Conservation (phyloP, 2,888 invertebrate genomes). For the Volucella zonaria region DNA sequence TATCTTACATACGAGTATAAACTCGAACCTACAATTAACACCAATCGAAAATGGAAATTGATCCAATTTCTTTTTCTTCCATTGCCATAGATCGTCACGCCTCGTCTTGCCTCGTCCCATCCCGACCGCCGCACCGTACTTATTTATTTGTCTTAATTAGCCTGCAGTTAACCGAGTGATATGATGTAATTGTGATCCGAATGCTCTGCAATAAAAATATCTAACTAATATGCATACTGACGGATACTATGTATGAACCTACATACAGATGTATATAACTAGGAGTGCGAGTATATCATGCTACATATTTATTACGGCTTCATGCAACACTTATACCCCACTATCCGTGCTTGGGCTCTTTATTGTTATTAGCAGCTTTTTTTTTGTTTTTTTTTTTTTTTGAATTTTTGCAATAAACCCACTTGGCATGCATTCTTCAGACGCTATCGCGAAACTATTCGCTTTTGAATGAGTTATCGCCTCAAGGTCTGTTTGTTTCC, state of each 20-base stretch:
- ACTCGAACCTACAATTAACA: slow-evolving; percentile 44
- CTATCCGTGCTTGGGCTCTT: too few species aligned
- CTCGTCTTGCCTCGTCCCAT: too few species aligned
- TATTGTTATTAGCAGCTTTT: too few species aligned
- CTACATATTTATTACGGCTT: too few species aligned
- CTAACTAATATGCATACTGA: slow-evolving; percentile 20
- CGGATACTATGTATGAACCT: too few species aligned
- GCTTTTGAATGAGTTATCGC: too few species aligned
- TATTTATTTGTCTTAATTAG: slow-evolving; percentile 42
- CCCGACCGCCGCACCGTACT: not conserved
- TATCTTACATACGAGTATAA: slow-evolving; percentile 3
- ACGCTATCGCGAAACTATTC: too few species aligned
- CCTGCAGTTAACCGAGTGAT: slow-evolving; percentile 40
- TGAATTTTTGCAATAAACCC: too few species aligned
- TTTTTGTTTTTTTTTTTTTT: too few species aligned
- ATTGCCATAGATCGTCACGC: not conserved
- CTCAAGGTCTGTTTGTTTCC: too few species aligned
- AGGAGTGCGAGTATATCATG: not conserved
- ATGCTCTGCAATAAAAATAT: slow-evolving; percentile 1
- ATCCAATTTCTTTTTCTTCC: slow-evolving; percentile 28
- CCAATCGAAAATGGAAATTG: slow-evolving; percentile 59
- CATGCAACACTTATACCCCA: too few species aligned
- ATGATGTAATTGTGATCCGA: slow-evolving; percentile 39
- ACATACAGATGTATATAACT: not conserved
- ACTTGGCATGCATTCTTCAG: too few species aligned